Percentiles rank a stretch among this genome's conserved stretches.
Conservation (phyloP, 2,797 vertebrate genomes). For the Rhincodon typus region DNA sequence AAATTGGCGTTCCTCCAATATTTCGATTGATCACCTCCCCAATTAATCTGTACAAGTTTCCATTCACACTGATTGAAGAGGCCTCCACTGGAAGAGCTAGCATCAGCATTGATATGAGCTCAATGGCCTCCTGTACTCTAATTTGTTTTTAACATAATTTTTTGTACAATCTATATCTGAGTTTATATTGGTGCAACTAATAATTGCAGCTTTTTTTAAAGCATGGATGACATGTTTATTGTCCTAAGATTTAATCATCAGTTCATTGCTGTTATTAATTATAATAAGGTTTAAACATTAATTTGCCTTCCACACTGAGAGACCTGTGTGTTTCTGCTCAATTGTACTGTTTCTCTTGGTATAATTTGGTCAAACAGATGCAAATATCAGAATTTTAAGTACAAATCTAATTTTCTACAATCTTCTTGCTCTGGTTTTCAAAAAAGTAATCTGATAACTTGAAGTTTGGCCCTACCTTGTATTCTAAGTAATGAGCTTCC, state of each 20-base stretch:
- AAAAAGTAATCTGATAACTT: too few relatives aligned
- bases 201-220: not conserved
- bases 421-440: not conserved
- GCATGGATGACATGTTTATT: not conserved
- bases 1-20: not conserved
- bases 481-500: not conserved
- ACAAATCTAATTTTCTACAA: not conserved
- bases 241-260: not conserved
- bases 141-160: not conserved
- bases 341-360: not conserved
- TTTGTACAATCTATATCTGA: not conserved
- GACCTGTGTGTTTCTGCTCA: not conserved
- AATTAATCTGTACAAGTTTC: not conserved
- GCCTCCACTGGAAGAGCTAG: not conserved
- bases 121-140: not conserved
- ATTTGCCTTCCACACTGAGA: not conserved
- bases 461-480: too few relatives aligned
- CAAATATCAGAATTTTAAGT: not conserved
- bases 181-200: not conserved
- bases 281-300: not conserved
- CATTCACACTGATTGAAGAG: not conserved
- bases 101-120: not conserved
- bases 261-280: too few relatives aligned
- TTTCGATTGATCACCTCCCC: not conserved
- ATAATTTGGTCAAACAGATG: not conserved